Evolutionary conservation across 2,888 invertebrate species (phyloP).

Genomic region (Nebria brevicollis): DNA sequence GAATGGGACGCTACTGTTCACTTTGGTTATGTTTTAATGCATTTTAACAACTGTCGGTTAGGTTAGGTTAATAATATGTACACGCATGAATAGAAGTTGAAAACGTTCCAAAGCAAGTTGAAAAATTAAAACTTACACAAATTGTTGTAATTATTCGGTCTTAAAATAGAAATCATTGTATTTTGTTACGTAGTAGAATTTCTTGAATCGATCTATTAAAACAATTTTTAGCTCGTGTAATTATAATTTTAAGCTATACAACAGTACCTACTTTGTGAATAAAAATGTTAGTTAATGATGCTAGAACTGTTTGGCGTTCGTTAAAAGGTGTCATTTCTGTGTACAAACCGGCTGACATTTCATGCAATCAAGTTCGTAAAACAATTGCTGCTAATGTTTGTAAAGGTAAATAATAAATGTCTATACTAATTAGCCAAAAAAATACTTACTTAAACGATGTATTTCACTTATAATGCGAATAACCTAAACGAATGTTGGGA

Average conservation of each 20-base stretch:
- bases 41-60: not conserved
- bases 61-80: too few species aligned
- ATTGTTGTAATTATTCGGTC: constrained; percentile 7
- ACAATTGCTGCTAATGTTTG: constrained; percentile 73
- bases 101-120: not conserved
- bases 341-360: constrained; percentile 78
- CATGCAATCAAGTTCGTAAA: constrained; percentile 66
- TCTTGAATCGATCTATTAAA: not conserved
- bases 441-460: constrained; percentile 9
- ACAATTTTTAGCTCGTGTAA: not conserved
- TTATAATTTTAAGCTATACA: not conserved
- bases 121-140: constrained; percentile 34
- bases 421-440: not conserved
- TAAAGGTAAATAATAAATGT: constrained; percentile 73
- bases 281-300: constrained; percentile 64
- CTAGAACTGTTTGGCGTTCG: constrained; percentile 71
- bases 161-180: constrained; percentile 23
- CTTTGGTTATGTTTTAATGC: constrained; percentile 5
- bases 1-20: constrained; percentile 38
- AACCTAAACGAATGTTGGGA: not conserved
- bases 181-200: constrained; percentile 14
- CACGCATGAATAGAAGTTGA: not conserved
- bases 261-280: not conserved
- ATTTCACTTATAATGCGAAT: constrained; percentile 8
- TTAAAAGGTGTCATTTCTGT: constrained; percentile 82